Evolutionary conservation across 2,113 vertebrate genomes (phyloP).

Genomic region (Spermophilus dauricus): DNA sequence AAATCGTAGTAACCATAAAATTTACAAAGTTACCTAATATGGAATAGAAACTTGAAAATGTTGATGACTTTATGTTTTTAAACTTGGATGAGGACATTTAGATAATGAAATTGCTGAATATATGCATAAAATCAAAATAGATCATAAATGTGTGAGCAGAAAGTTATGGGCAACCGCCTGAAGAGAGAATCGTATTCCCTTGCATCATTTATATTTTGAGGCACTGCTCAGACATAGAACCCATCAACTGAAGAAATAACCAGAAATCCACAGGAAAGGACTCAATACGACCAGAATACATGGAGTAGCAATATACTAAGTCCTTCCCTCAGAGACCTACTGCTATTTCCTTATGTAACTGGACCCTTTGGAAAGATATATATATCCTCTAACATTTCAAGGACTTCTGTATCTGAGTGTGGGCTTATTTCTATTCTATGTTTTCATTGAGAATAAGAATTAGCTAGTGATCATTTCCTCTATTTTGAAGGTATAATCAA

Average conservation of each 20-base stretch:
- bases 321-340: neutral
- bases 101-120: neutral
- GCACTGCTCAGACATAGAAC: neutral
- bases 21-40: neutral
- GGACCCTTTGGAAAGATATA: neutral
- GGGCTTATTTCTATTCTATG: neutral
- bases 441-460: neutral
- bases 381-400: neutral
- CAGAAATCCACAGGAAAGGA: constrained; percentile 18
- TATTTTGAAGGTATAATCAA: neutral
- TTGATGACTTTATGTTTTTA: constrained; percentile 17
- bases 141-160: neutral
- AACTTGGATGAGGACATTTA: neutral
- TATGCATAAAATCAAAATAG: neutral
- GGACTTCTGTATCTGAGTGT: neutral
- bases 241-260: neutral
- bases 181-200: neutral
- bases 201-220: neutral
- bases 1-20: neutral
- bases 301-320: neutral
- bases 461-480: neutral
- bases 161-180: neutral
- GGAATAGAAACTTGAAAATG: neutral
- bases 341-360: neutral
- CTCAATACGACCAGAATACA: neutral